phyloP scores from a whole-genome alignment of 2,888 invertebrate genomes.

The Nymphalis polychloros region DNA sequence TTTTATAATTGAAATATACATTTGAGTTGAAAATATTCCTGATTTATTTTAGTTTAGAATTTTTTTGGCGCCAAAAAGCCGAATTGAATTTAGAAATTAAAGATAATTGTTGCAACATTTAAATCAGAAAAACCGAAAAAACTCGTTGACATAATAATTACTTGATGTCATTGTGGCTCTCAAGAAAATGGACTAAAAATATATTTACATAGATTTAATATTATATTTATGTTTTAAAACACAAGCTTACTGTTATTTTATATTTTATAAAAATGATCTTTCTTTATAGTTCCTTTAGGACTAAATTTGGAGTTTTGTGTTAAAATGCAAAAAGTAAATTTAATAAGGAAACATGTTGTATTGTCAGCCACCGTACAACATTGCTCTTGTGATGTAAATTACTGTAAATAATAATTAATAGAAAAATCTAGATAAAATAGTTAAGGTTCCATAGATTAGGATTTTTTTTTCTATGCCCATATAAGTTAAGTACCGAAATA shows the following conservation, averaged over 20 bases:
- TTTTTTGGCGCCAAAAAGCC: no score
- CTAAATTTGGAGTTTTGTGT: slow-evolving; percentile 12
- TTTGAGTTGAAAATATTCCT: background rate
- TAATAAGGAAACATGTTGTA: slow-evolving; percentile 41
- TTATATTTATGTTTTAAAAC: background rate
- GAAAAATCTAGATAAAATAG: slow-evolving; percentile 51
- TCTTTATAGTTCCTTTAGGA: slow-evolving; percentile 56
- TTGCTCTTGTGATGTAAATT: slow-evolving; percentile 78
- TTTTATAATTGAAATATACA: background rate
- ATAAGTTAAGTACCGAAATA: slow-evolving; percentile 68
- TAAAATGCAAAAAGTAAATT: slow-evolving; percentile 9
- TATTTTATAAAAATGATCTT: slow-evolving; percentile 43
- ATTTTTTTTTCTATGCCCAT: slow-evolving; percentile 52
- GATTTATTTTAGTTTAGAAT: background rate
- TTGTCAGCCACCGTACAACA: slow-evolving; percentile 60
- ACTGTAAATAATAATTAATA: slow-evolving; percentile 79
- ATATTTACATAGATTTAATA: background rate
- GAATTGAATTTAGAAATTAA: no score
- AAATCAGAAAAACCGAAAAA: background rate
- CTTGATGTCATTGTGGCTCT: no score
- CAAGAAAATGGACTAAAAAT: background rate
- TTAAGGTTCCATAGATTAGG: slow-evolving; percentile 64
- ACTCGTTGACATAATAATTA: no score
- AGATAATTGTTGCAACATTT: no score
- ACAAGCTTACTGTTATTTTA: slow-evolving; percentile 18